A percentile compares a stretch with the other conserved stretches of the same genome.
phyloP scores from a whole-genome alignment of 2,113 vertebrate species.

The Pycnonotus jocosus region DNA sequence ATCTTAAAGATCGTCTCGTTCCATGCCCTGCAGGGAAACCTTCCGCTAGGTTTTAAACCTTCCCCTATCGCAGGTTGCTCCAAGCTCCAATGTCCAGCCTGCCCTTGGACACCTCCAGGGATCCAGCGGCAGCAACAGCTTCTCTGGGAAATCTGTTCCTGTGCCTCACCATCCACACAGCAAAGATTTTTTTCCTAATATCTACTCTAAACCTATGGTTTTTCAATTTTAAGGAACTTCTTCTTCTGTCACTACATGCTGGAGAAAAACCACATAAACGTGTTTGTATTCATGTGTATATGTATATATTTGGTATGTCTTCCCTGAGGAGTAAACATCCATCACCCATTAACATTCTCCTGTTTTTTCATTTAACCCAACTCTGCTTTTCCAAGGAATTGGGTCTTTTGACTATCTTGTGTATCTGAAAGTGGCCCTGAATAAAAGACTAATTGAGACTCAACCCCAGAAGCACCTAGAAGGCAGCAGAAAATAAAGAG shows the following conservation, averaged over 20 bases:
- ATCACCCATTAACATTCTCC: too few species aligned
- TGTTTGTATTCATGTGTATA: background rate
- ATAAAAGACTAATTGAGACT: background rate
- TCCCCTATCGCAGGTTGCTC: fast-evolving
- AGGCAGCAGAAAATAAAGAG: background rate
- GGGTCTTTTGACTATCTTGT: fast-evolving
- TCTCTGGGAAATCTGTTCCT: background rate
- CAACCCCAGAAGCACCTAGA: too few species aligned
- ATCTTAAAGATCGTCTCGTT: too few species aligned
- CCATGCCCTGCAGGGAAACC: too few species aligned
- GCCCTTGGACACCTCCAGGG: background rate
- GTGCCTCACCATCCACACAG: background rate
- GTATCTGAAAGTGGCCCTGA: fast-evolving
- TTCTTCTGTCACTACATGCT: background rate
- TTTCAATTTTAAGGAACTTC: background rate
- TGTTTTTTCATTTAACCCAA: background rate
- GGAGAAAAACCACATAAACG: fast-evolving
- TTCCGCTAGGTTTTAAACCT: background rate
- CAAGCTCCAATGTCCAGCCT: fast-evolving
- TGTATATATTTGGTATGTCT: background rate
- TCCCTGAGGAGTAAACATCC: background rate
- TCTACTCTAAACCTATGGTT: background rate
- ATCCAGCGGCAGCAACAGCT: background rate
- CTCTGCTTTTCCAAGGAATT: background rate
- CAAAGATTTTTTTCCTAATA: background rate